Conservation (phyloP, 2,888 invertebrate genomes). For the Eupelmus urozonus region DNA sequence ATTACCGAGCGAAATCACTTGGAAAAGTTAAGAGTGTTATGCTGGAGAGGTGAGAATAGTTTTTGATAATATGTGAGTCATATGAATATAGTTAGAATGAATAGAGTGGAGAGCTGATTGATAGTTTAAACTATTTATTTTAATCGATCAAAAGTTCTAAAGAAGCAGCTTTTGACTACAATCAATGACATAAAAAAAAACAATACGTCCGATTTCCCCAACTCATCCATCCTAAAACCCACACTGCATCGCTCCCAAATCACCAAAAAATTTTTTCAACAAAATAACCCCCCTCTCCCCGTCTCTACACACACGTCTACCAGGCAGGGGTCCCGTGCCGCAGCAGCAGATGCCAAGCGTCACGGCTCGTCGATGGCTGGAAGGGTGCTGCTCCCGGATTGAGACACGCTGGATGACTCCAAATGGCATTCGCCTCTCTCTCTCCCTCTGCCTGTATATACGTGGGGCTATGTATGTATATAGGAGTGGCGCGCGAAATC, state of each 20-base stretch:
- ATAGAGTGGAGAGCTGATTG: too few species aligned
- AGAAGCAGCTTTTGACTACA: too few species aligned
- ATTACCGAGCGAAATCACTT: constrained; percentile 58
- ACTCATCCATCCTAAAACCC: not conserved
- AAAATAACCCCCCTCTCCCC: constrained; percentile 1
- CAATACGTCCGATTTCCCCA: not conserved
- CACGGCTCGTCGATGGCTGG: constrained; percentile 76
- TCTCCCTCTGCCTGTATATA: not conserved
- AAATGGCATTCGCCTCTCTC: constrained; percentile 71
- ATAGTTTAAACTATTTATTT: too few species aligned
- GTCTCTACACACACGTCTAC: not conserved
- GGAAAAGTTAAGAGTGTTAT: constrained; percentile 57
- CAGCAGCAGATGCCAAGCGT: constrained; percentile 76
- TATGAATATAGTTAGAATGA: too few species aligned
- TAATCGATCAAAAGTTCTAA: too few species aligned
- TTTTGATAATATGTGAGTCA: not conserved
- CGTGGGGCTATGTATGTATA: not conserved
- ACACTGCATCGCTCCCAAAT: not conserved
- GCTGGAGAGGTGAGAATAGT: not conserved
- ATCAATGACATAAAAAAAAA: too few species aligned
- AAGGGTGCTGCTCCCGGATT: constrained; percentile 71
- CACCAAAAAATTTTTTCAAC: constrained; percentile 26
- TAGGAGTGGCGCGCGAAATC: constrained; percentile 47
- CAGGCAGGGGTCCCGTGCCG: not conserved
- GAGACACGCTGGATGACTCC: constrained; percentile 77